Evolutionary conservation across 2,113 vertebrate genomes (phyloP).

Genomic region (Seriola quinqueradiata): DNA sequence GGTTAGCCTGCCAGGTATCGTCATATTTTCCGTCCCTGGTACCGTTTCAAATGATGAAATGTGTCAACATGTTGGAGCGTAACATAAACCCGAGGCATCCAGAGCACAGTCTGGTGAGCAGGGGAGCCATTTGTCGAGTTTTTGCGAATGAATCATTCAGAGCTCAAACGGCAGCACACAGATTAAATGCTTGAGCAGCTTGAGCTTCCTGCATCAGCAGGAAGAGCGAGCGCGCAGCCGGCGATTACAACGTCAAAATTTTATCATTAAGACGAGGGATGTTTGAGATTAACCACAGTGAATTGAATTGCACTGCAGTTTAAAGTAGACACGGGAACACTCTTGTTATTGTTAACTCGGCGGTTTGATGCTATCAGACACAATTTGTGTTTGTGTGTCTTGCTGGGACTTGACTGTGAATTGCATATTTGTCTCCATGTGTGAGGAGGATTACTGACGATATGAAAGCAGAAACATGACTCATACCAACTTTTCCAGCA

Average conservation of each 20-base stretch:
- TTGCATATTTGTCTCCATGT: conserved; percentile 8
- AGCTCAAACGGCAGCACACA: conserved; percentile 9
- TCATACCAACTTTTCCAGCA: conserved; percentile 16
- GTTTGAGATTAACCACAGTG: conserved; percentile 23
- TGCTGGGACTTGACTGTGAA: background rate
- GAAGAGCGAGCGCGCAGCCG: background rate
- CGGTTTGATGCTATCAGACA: conserved; percentile 29
- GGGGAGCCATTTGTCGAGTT: conserved; percentile 30
- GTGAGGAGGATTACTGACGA: background rate
- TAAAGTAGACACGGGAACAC: background rate
- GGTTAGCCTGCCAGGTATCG: conserved; percentile 34
- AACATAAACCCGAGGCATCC: conserved; percentile 63
- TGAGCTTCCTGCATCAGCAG: conserved; percentile 6
- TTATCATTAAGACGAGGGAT: conserved; percentile 1
- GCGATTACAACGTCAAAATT: background rate
- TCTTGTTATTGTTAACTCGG: conserved; percentile 30
- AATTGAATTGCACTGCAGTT: background rate
- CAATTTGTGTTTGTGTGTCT: conserved; percentile 8
- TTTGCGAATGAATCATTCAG: conserved; percentile 51
- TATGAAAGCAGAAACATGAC: background rate
- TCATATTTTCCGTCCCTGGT: conserved; percentile 68
- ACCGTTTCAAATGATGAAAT: conserved; percentile 55
- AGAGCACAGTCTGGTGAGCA: conserved; percentile 42
- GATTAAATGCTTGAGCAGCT: conserved; percentile 32
- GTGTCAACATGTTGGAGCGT: conserved; percentile 62